Conservation (phyloP, 2,797 vertebrate genomes). For the Semaprochilodus insignis region DNA sequence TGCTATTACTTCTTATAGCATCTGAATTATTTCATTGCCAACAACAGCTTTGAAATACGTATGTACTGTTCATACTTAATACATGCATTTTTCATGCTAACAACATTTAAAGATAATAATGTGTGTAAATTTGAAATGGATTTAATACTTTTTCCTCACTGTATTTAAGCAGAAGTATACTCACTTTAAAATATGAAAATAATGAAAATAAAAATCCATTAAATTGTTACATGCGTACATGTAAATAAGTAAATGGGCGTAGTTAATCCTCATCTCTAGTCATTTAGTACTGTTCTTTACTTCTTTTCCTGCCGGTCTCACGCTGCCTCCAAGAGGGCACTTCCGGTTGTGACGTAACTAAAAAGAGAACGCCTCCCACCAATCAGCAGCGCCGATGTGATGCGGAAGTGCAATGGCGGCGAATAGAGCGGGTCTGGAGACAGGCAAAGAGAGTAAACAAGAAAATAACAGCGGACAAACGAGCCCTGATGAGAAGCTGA, state of each 20-base stretch:
- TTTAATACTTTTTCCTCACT: no score
- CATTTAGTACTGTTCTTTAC: neutral
- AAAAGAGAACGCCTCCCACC: conserved; percentile 40
- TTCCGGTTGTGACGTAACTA: conserved; percentile 46
- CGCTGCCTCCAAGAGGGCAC: neutral
- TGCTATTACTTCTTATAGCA: no score
- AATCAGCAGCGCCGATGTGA: conserved; percentile 66
- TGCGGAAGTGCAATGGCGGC: conserved; percentile 73
- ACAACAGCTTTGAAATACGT: no score
- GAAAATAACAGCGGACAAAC: conserved; percentile 38
- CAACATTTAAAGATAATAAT: no score
- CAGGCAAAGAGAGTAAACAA: conserved; percentile 38
- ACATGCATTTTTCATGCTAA: no score
- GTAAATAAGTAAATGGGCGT: neutral
- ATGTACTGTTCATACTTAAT: no score
- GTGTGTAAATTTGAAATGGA: no score
- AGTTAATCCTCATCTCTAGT: neutral
- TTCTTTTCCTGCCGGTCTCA: neutral
- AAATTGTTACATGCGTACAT: neutral
- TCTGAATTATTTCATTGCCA: no score
- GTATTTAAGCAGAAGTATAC: no score
- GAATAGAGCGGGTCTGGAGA: conserved; percentile 54
- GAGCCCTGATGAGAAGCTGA: conserved; percentile 52
- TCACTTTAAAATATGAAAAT: no score
- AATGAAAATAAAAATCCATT: no score